phyloP scores from a whole-genome alignment of 2,113 vertebrate genomes.

The Callospermophilus lateralis region DNA sequence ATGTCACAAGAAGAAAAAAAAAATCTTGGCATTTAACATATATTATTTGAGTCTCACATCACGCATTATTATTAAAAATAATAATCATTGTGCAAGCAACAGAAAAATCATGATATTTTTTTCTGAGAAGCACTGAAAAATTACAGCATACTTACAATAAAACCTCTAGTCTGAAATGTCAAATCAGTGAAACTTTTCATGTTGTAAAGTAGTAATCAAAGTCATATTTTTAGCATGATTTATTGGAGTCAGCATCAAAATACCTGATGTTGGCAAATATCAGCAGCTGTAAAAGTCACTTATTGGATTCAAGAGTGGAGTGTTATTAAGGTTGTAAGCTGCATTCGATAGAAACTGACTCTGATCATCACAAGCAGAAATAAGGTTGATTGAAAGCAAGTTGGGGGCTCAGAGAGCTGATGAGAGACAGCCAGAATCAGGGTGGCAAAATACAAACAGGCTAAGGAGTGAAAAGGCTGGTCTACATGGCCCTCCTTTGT shows the following conservation, averaged over 20 bases:
- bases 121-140: background rate
- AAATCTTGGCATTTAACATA: background rate
- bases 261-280: background rate
- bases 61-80: background rate
- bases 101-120: background rate
- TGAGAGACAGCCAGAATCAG: background rate
- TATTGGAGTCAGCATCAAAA: background rate
- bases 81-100: background rate
- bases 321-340: background rate
- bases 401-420: background rate
- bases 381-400: background rate
- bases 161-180: background rate
- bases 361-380: slow-evolving; percentile 19
- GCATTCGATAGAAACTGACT: background rate
- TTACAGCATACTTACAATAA: background rate
- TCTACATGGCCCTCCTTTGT: background rate
- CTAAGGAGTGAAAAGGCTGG: background rate
- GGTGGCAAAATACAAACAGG: background rate
- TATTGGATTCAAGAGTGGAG: background rate
- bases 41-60: background rate
- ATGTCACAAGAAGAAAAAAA: background rate
- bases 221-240: background rate
- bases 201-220: background rate
- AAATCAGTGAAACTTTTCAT: background rate
- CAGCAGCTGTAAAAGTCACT: background rate